phyloP scores from a whole-genome alignment of 2,797 vertebrate species.

The Sparus aurata region DNA sequence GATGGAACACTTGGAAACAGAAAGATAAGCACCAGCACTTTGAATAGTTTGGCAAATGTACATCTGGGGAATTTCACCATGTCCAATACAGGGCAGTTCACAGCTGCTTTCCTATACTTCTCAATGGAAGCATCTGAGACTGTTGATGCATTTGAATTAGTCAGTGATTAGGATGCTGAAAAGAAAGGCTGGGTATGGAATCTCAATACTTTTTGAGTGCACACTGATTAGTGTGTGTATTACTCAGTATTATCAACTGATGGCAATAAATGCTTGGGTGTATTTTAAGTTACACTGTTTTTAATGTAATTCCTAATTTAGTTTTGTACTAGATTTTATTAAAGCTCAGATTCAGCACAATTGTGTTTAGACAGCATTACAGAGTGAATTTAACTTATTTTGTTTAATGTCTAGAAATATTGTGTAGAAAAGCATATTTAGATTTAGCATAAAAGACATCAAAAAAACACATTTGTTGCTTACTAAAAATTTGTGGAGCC shows the following conservation, averaged over 20 bases:
- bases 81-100: not conserved
- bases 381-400: not conserved
- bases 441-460: not conserved
- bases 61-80: not conserved
- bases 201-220: not conserved
- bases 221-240: not conserved
- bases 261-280: not conserved
- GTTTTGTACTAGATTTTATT: not conserved
- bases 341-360: not conserved
- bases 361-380: not conserved
- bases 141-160: not conserved
- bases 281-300: not conserved
- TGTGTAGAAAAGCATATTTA: constrained; percentile 1
- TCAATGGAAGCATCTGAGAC: not conserved
- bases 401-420: not conserved
- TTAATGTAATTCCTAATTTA: not conserved
- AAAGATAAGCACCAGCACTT: not conserved
- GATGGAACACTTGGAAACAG: not conserved
- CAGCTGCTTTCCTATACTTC: not conserved
- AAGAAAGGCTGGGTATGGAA: not conserved
- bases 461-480: not conserved
- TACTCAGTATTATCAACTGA: not conserved
- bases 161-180: constrained; percentile 5
- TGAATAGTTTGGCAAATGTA: not conserved
- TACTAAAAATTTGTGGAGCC: not conserved